phyloP scores from a whole-genome alignment of 2,113 vertebrate species.

The Rhinoderma darwinii region DNA sequence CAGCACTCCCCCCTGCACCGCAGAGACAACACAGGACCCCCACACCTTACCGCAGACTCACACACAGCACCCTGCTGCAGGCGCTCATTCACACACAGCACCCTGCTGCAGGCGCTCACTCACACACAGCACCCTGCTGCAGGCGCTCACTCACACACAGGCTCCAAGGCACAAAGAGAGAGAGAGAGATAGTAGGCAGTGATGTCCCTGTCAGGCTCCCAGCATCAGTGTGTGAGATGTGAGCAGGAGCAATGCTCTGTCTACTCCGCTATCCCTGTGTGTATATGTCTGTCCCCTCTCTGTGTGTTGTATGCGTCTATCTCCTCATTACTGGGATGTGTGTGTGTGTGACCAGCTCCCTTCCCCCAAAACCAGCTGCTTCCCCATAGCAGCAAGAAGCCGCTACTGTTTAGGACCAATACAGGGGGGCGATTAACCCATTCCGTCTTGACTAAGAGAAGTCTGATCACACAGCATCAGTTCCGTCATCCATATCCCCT shows the following conservation, averaged over 20 bases:
- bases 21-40: slow-evolving; percentile 52
- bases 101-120: slow-evolving; percentile 53
- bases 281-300: slow-evolving; percentile 22
- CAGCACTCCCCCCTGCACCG: slow-evolving; percentile 43
- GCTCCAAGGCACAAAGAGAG: slow-evolving; percentile 56
- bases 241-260: slow-evolving; percentile 36
- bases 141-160: slow-evolving; percentile 21
- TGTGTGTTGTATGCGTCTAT: slow-evolving; percentile 35
- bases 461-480: slow-evolving; percentile 7
- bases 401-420: slow-evolving; percentile 26
- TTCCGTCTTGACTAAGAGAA: neutral
- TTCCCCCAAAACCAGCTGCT: slow-evolving; percentile 55
- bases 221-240: slow-evolving; percentile 53
- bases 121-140: slow-evolving; percentile 14
- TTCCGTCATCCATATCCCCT: slow-evolving; percentile 10
- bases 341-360: slow-evolving; percentile 49
- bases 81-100: slow-evolving; percentile 29
- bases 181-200: slow-evolving; percentile 5
- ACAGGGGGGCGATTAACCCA: slow-evolving; percentile 40
- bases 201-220: slow-evolving; percentile 54
- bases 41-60: slow-evolving; percentile 51
- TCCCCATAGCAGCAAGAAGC: slow-evolving; percentile 45
- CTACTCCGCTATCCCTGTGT: slow-evolving; percentile 15
- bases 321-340: slow-evolving; percentile 34
- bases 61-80: slow-evolving; percentile 15